Evolutionary conservation across 2,888 invertebrate species (phyloP).

Genomic region (Philopedon plagiatum): DNA sequence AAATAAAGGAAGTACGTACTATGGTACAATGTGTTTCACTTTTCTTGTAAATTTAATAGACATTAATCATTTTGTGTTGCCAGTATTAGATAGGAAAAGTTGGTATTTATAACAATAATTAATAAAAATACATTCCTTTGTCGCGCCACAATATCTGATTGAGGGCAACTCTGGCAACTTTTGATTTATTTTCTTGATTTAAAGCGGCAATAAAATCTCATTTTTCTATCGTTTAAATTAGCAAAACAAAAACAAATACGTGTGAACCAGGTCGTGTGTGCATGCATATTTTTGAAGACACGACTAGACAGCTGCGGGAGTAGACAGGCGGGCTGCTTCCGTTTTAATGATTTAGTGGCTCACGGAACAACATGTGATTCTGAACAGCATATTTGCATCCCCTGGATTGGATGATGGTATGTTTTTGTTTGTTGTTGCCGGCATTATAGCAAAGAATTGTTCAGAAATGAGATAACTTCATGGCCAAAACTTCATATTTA

Average conservation of each 20-base stretch:
- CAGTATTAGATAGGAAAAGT: no score
- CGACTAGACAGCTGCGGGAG: constrained; percentile 39
- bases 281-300: constrained; percentile 42
- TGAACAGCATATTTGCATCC: constrained; percentile 57
- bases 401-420: constrained; percentile 32
- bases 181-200: neutral
- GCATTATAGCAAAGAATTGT: neutral
- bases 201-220: neutral
- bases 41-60: no score
- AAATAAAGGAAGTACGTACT: no score
- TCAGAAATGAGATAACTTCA: no score
- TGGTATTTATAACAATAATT: no score
- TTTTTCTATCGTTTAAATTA: constrained; percentile 10
- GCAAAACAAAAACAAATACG: constrained; percentile 43
- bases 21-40: no score
- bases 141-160: no score
- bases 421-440: constrained; percentile 20
- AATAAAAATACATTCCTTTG: no score
- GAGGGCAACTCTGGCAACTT: neutral
- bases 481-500: no score
- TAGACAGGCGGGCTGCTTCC: constrained; percentile 66
- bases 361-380: constrained; percentile 56
- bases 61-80: no score
- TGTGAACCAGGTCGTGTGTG: constrained; percentile 44
- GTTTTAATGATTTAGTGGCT: constrained; percentile 66